phyloP scores from a whole-genome alignment of 2,797 vertebrate genomes.

The Austrolebias charrua region DNA sequence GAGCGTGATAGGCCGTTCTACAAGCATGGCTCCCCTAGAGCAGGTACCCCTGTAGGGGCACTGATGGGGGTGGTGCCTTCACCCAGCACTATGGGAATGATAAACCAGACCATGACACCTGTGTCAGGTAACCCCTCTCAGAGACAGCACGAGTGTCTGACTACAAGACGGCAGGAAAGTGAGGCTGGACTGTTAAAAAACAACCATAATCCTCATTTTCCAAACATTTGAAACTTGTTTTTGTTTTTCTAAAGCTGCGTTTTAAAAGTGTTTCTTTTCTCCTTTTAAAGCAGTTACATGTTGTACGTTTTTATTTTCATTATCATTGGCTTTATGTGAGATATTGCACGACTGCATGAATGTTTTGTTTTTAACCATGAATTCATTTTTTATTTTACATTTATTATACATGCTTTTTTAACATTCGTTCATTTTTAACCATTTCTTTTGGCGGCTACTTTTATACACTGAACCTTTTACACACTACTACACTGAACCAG shows the following conservation, averaged over 20 bases:
- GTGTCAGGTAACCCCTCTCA: conserved; percentile 92
- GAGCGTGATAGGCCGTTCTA: conserved; percentile 94
- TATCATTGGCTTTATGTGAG: conserved; percentile 28
- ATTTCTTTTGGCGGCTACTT: conserved; percentile 60
- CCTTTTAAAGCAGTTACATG: conserved; percentile 46
- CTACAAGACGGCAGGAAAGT: conserved; percentile 67
- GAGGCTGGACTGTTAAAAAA: conserved; percentile 63
- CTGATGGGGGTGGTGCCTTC: conserved; percentile 98
- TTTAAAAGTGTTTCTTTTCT: conserved; percentile 36
- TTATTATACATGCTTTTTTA: conserved; percentile 57
- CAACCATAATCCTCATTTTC: conserved; percentile 28
- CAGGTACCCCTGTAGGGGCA: conserved; percentile 97
- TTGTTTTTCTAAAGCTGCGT: conserved; percentile 23
- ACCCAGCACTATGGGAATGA: conserved; percentile 98
- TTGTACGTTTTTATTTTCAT: conserved; percentile 34
- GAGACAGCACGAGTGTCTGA: conserved; percentile 75
- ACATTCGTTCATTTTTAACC: conserved; percentile 47
- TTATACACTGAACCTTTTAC: conserved; percentile 42
- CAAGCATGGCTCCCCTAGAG: conserved; percentile 94
- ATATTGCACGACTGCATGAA: conserved; percentile 74
- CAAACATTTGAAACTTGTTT: conserved; percentile 34
- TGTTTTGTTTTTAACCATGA: conserved; percentile 31
- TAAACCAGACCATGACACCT: conserved; percentile 98
- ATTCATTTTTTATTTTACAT: conserved; percentile 42
- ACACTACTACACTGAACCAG: too few relatives aligned